Evolutionary conservation across 1,140 invertebrate genomes (phyloP).

Genomic region (Leptinotarsa undecemlineata): DNA sequence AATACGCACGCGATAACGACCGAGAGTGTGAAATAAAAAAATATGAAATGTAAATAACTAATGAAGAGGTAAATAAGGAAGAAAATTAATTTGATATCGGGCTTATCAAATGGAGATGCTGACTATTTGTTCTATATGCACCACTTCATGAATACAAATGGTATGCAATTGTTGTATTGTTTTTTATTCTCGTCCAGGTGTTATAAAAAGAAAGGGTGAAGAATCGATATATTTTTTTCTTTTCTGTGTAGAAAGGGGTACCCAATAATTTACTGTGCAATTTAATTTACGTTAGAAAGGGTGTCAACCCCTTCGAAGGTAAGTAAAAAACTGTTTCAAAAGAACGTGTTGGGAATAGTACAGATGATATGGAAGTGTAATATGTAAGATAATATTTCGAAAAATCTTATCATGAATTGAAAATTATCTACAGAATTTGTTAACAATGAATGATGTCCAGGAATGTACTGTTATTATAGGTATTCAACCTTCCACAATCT

Average conservation of each 20-base stretch:
- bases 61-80: constrained; percentile 1
- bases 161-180: not conserved
- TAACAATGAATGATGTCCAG: too few relatives aligned
- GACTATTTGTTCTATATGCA: constrained; percentile 19
- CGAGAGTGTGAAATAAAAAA: constrained; percentile 13
- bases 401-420: too few relatives aligned
- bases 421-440: too few relatives aligned
- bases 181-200: constrained; percentile 19
- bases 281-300: constrained; percentile 10
- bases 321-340: not conserved
- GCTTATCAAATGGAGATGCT: constrained; percentile 7
- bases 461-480: too few relatives aligned
- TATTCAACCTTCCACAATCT: too few relatives aligned
- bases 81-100: constrained; percentile 13
- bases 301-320: not conserved
- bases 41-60: constrained; percentile 19
- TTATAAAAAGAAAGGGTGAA: constrained; percentile 12
- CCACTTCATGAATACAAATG: not conserved
- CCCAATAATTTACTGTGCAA: constrained; percentile 14
- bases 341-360: not conserved
- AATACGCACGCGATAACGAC: constrained; percentile 1
- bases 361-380: too few relatives aligned
- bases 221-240: constrained; percentile 1
- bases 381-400: too few relatives aligned
- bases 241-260: not conserved